Conservation (phyloP, 2,888 invertebrate genomes). For the Dorcus hopei region DNA sequence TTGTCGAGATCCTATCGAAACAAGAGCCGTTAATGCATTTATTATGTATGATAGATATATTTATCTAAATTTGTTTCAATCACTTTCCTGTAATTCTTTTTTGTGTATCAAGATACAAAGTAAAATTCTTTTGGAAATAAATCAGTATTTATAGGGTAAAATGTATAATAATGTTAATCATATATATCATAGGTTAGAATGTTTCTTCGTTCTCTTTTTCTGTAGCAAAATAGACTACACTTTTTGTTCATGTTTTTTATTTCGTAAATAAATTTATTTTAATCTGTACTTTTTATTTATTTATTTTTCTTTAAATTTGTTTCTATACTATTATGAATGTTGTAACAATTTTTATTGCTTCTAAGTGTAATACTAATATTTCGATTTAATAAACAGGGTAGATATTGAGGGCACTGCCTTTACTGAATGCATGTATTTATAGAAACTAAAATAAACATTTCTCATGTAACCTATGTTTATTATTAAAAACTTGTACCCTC, state of each 20-base stretch:
- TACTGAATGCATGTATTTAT: constrained; percentile 34
- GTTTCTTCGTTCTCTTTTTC: constrained; percentile 5
- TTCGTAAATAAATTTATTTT: not conserved
- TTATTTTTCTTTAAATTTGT: not conserved
- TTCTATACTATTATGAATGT: not conserved
- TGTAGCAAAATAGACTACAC: not conserved
- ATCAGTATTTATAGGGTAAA: constrained; percentile 17
- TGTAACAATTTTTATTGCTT: constrained; percentile 1
- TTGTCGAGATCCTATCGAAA: too few species aligned
- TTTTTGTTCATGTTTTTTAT: not conserved
- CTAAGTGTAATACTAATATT: constrained; percentile 6
- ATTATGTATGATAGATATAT: not conserved
- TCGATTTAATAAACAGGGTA: constrained; percentile 31
- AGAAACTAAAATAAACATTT: constrained; percentile 27
- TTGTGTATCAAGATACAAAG: not conserved
- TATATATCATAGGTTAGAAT: constrained; percentile 9
- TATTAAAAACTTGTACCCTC: too few species aligned
- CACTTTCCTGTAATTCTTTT: not conserved
- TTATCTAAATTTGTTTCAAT: not conserved
- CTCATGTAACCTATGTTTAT: constrained; percentile 15
- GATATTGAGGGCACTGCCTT: constrained; percentile 35
- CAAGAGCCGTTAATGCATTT: not conserved
- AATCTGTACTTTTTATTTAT: not conserved
- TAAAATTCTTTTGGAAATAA: not conserved
- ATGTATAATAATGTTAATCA: constrained; percentile 11